phyloP scores from a whole-genome alignment of 2,797 vertebrate genomes.

The Graptemys geographica region DNA sequence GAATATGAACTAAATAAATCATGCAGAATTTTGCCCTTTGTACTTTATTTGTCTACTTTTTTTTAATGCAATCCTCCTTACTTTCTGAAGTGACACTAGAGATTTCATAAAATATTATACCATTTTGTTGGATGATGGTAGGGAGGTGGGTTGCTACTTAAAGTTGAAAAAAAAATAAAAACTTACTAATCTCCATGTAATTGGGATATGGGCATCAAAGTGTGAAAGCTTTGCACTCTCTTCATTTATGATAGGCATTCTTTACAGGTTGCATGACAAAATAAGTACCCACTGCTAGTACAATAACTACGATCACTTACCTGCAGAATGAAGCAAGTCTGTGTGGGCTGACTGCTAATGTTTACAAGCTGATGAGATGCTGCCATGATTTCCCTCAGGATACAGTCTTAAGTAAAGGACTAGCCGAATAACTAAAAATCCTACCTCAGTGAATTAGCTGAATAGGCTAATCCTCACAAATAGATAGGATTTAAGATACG shows the following conservation, averaged over 20 bases:
- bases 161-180: not conserved
- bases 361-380: conserved; percentile 44
- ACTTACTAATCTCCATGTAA: not conserved
- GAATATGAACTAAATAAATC: not conserved
- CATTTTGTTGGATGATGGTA: not conserved
- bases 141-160: not conserved
- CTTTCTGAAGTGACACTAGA: not conserved
- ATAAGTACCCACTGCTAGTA: conserved; percentile 1
- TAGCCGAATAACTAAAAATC: conserved; percentile 41
- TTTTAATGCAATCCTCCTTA: not conserved
- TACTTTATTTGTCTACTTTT: not conserved
- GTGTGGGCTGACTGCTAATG: conserved; percentile 47
- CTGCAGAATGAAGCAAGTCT: conserved; percentile 37
- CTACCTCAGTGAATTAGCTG: conserved; percentile 46
- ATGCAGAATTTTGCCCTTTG: not conserved
- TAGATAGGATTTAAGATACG: conserved; percentile 71
- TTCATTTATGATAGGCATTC: not conserved
- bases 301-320: conserved; percentile 27
- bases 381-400: conserved; percentile 70
- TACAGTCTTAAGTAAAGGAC: conserved; percentile 47
- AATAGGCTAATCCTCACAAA: conserved; percentile 75
- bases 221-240: not conserved
- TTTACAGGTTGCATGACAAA: conserved; percentile 11
- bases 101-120: fast-evolving
- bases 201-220: fast-evolving